Percentiles rank a stretch among this genome's conserved stretches.
phyloP scores from a whole-genome alignment of 2,888 invertebrate species.

The Acleris cristana region DNA sequence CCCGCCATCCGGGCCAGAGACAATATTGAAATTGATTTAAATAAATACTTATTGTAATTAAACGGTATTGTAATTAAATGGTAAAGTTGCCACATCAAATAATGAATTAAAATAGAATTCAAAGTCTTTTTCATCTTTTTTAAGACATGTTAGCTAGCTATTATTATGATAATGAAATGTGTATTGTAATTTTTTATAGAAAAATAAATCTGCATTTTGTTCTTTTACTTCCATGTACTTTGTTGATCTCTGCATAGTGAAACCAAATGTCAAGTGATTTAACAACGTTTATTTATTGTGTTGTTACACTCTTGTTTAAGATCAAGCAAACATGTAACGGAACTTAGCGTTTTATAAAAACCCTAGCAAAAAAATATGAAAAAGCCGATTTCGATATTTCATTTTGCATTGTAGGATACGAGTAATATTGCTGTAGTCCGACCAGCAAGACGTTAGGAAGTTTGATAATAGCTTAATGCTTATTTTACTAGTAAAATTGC shows the following conservation, averaged over 20 bases:
- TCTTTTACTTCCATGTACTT: slow-evolving; percentile 59
- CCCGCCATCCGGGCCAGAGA: slow-evolving; percentile 75
- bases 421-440: slow-evolving; percentile 58
- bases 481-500: slow-evolving; percentile 69
- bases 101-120: slow-evolving; percentile 75
- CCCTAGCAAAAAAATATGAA: slow-evolving; percentile 51
- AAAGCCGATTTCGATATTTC: slow-evolving; percentile 50
- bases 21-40: slow-evolving; percentile 83
- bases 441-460: slow-evolving; percentile 30
- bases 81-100: slow-evolving; percentile 82
- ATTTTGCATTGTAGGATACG: slow-evolving; percentile 56
- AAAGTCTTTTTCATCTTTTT: slow-evolving; percentile 82
- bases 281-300: slow-evolving; percentile 59
- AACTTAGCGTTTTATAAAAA: slow-evolving; percentile 41
- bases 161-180: slow-evolving; percentile 80
- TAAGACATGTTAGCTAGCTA: slow-evolving; percentile 81
- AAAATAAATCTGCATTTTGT: slow-evolving; percentile 79
- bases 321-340: slow-evolving; percentile 47
- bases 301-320: slow-evolving; percentile 49
- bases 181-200: slow-evolving; percentile 79
- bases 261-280: slow-evolving; percentile 71
- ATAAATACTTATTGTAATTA: slow-evolving; percentile 82
- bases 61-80: slow-evolving; percentile 81
- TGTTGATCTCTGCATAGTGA: slow-evolving; percentile 76
- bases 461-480: slow-evolving; percentile 51